Percentiles rank a stretch among this genome's conserved stretches.
Evolutionary conservation across 2,113 vertebrate genomes (phyloP).

Genomic region (Cyprinus carpio): DNA sequence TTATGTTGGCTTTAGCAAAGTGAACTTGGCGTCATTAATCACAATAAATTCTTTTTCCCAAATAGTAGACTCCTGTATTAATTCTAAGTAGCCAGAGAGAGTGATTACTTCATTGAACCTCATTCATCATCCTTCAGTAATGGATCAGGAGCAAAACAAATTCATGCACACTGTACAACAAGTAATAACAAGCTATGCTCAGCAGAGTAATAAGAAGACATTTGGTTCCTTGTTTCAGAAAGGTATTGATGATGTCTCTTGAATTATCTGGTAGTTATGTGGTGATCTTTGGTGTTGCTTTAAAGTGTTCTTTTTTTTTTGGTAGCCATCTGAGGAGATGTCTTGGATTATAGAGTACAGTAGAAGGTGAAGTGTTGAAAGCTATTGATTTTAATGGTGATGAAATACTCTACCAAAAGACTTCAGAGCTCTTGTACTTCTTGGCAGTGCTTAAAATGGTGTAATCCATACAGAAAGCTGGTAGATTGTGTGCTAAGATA

Average conservation of each 20-base stretch:
- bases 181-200: background rate
- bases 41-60: slow-evolving; percentile 34
- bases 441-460: background rate
- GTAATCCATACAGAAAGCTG: background rate
- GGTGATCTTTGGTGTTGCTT: slow-evolving; percentile 2
- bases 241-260: background rate
- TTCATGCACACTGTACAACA: slow-evolving; percentile 37
- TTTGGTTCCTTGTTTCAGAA: background rate
- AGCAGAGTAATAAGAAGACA: background rate
- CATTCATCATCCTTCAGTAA: slow-evolving; percentile 47
- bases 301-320: slow-evolving; percentile 1
- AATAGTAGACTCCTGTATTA: slow-evolving; percentile 44
- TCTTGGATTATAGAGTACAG: background rate
- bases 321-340: background rate
- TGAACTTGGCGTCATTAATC: slow-evolving; percentile 37
- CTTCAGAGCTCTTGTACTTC: background rate
- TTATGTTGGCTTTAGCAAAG: slow-evolving; percentile 21
- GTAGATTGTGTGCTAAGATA: background rate
- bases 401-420: slow-evolving; percentile 14
- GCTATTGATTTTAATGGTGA: slow-evolving; percentile 22
- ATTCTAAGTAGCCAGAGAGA: slow-evolving; percentile 48
- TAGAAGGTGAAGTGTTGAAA: background rate
- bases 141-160: slow-evolving; percentile 41
- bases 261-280: background rate
- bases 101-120: slow-evolving; percentile 28